Base-by-base conservation (phyloP, 2,113 vertebrate species). In the Oriolus oriolus region DNA sequence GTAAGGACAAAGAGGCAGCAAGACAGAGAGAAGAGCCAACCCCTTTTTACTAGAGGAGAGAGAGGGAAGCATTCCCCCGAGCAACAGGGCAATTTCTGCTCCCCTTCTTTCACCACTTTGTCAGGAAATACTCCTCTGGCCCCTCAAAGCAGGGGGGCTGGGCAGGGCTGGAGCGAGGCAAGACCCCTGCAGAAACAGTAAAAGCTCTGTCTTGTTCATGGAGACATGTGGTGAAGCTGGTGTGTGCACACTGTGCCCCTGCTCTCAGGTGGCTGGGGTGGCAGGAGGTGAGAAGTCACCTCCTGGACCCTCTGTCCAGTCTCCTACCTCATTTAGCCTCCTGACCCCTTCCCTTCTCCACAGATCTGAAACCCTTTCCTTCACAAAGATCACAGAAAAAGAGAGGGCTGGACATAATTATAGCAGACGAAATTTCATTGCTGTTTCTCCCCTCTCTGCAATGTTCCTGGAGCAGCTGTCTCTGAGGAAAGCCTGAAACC, bases 321-420 rank as follows among this genome's bases (percentile, higher is more conserved):
- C 26, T 20, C 10, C 66, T 59, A 49, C 49, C 44, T 69, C 4
- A 1, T 31, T n/a, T 35, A 47, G 26, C 15, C 24, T 59, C 28
- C 37, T 0, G 2, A 17, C 10, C 2, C 10, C 14, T 56, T 71
- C 26, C 23, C 15, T n/a, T 74, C 22, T 42, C 0, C 0, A 15
- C 2, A 2, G 22, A 42, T 53, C 30, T 22, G 35, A 87, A 81
- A 28, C 10, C 8, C 9, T 69, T 70, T 59, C 28, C 7, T 49
- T 52, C 9, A 1, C 66, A 86, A 90, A 83, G 64, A 44, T 37
- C 19, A 9, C 59, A n/a, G 33, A 68, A 68, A 64, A 71, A 68
- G 21, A 65, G 4, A 47, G 24, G 19, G 22, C 30, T 10, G 13
- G 63, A 17, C 0, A 2, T 45, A 56, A 41, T 8, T 41, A 45